A percentile compares a stretch with the other conserved stretches of the same genome.
phyloP scores from a whole-genome alignment of 2,113 vertebrate genomes.

The Rhynchopsitta pachyrhyncha region DNA sequence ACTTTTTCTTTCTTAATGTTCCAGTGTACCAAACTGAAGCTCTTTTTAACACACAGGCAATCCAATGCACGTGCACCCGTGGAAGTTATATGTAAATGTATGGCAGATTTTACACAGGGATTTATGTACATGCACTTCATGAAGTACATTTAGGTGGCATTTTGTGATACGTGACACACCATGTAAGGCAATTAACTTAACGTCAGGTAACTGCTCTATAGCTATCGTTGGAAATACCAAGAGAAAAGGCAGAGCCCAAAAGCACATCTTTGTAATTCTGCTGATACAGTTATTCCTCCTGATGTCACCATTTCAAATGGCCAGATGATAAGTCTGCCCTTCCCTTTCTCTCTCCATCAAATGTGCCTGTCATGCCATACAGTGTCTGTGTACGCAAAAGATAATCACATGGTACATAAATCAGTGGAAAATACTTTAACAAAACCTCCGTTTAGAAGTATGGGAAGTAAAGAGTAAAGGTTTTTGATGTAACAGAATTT shows the following conservation, averaged over 20 bases:
- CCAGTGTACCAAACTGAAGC: not conserved
- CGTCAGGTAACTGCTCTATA: not conserved
- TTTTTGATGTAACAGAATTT: not conserved
- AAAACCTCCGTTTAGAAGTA: not conserved
- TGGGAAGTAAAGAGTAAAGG: not conserved
- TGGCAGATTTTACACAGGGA: not conserved
- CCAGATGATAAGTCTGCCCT: not conserved
- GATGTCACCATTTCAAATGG: not conserved
- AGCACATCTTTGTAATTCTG: not conserved
- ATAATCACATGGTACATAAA: not conserved
- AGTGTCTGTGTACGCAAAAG: not conserved
- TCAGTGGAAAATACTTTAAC: not conserved
- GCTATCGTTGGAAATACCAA: not conserved
- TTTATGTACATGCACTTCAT: not conserved
- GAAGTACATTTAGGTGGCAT: not conserved
- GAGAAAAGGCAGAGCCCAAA: not conserved
- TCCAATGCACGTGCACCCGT: accelerated
- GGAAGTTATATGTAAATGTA: not conserved
- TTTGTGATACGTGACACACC: not conserved
- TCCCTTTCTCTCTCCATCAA: not conserved
- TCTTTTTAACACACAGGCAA: not conserved
- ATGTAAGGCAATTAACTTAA: not conserved
- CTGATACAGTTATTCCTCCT: not conserved
- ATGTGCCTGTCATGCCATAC: not conserved
- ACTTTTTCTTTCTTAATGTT: too few relatives aligned